Conservation (phyloP, 2,888 invertebrate genomes). For the Schrankia costaestrigalis region DNA sequence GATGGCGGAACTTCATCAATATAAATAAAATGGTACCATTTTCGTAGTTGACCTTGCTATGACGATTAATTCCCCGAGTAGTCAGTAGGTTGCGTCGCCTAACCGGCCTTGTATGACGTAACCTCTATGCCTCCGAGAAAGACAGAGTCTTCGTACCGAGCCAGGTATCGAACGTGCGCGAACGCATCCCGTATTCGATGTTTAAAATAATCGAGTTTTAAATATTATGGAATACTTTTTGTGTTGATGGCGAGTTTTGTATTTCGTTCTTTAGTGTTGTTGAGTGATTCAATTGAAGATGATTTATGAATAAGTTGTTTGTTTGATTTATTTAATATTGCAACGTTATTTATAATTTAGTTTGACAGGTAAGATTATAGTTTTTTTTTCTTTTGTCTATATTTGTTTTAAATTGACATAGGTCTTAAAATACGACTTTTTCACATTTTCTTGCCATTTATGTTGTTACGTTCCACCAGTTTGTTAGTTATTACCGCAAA, state of each 20-base stretch:
- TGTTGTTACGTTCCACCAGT: no score
- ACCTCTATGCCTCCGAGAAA: conserved; percentile 52
- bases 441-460: no score
- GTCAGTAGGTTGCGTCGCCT: conserved; percentile 52
- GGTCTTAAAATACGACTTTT: no score
- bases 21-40: conserved; percentile 38
- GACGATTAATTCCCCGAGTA: conserved; percentile 56
- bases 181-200: conserved; percentile 44
- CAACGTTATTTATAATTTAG: no score
- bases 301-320: no score
- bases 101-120: conserved; percentile 66
- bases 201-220: conserved; percentile 27
- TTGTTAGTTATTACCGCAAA: no score
- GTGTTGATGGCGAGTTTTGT: no score
- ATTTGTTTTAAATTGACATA: no score
- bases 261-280: neutral
- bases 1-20: conserved; percentile 26
- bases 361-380: no score
- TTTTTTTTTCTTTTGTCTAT: no score
- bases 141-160: conserved; percentile 51
- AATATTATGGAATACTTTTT: conserved; percentile 9
- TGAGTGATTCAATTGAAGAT: conserved; percentile 5
- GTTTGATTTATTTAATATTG: no score
- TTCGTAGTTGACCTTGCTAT: conserved; percentile 46
- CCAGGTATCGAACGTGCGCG: conserved; percentile 52